A percentile compares a stretch with the other conserved stretches of the same genome.
Evolutionary conservation across 2,797 vertebrate genomes (phyloP).

Genomic region (Onychomys arenicola): DNA sequence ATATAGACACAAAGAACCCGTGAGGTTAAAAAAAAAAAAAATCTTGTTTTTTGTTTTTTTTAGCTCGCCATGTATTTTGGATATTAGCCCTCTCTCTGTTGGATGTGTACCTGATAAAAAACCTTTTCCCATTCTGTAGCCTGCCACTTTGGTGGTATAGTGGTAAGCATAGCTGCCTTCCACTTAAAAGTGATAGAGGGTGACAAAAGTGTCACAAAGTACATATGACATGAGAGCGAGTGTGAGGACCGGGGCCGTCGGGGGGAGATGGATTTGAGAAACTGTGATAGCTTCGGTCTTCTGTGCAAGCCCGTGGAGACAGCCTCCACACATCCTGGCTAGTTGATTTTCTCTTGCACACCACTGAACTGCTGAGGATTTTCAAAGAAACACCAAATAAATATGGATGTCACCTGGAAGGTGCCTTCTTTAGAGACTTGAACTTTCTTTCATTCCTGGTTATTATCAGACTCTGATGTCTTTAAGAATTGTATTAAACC

Average conservation of each 20-base stretch:
- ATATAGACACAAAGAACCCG: no score
- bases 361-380: not conserved
- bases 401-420: not conserved
- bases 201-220: not conserved
- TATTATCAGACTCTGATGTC: not conserved
- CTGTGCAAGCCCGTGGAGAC: not conserved
- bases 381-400: not conserved
- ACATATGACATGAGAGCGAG: not conserved
- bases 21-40: not conserved
- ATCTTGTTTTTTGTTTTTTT: not conserved
- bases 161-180: not conserved
- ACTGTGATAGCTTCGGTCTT: not conserved
- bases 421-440: not conserved
- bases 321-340: not conserved
- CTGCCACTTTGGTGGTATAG: not conserved
- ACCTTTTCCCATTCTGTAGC: not conserved
- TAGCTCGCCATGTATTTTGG: not conserved
- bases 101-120: not conserved
- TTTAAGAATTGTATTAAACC: not conserved
- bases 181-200: not conserved
- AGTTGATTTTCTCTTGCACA: not conserved
- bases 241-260: not conserved
- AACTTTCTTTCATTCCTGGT: not conserved
- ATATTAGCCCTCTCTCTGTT: not conserved
- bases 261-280: not conserved